phyloP scores from a whole-genome alignment of 2,797 vertebrate genomes.

The Aldrovandia affinis region DNA sequence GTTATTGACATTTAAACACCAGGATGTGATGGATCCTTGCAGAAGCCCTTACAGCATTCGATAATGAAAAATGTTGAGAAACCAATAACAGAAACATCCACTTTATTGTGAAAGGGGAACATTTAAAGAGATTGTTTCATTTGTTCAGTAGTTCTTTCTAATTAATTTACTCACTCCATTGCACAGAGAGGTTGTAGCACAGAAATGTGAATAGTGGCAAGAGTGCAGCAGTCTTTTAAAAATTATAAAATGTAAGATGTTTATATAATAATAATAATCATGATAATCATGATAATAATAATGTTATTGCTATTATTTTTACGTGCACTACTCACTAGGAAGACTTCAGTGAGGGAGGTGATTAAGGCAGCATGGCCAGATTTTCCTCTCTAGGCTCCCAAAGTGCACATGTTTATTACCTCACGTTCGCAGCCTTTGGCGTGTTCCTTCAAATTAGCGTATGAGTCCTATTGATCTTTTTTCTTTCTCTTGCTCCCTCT shows the following conservation, averaged over 20 bases:
- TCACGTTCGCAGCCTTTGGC: slow-evolving; percentile 23
- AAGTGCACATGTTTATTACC: neutral
- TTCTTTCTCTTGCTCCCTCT: slow-evolving; percentile 24
- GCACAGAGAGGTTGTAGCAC: neutral
- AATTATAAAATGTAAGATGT: no score
- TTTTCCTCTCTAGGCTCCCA: neutral
- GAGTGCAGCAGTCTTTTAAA: no score
- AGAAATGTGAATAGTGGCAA: no score
- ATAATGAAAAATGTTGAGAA: neutral
- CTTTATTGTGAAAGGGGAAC: neutral
- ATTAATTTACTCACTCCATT: neutral
- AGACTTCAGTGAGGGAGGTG: neutral
- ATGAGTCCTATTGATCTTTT: neutral
- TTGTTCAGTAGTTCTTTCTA: neutral
- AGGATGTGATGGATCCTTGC: neutral
- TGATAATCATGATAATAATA: no score
- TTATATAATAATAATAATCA: no score
- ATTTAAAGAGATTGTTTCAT: neutral
- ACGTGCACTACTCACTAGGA: no score
- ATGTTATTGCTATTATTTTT: no score
- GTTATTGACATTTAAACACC: neutral
- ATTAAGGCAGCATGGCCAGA: no score
- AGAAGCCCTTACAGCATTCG: neutral
- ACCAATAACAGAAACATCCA: neutral
- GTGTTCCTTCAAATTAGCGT: slow-evolving; percentile 44